A percentile compares a stretch with the other conserved stretches of the same genome.
These are phyloP conservation scores for Sisyra nigra DNA, from an alignment of 2,888 invertebrate species.

Conservation along the genomic window DNA sequence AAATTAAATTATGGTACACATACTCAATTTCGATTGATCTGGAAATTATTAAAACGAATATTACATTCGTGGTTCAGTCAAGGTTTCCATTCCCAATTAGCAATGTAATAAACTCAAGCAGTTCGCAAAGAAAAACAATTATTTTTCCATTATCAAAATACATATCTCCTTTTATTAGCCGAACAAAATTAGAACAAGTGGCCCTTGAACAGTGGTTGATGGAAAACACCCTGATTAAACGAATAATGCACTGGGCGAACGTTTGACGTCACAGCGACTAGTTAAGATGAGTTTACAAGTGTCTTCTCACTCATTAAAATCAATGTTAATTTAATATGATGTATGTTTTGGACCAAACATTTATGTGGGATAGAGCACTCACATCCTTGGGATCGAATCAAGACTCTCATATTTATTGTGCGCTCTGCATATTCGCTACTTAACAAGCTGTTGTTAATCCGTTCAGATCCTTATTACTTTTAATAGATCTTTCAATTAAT, in stretches of 20 bases:
- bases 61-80: no score
- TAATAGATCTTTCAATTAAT: no score
- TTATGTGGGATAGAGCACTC: not conserved
- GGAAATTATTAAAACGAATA: no score
- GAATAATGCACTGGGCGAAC: conserved; percentile 1
- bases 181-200: no score
- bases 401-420: not conserved
- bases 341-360: not conserved
- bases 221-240: not conserved
- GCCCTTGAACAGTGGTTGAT: no score
- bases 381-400: conserved; percentile 2
- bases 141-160: no score
- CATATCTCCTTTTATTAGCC: no score
- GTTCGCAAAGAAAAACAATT: no score
- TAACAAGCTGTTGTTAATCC: not conserved
- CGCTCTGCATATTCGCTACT: not conserved
- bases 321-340: conserved; percentile 6
- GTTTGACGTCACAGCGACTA: conserved; percentile 6
- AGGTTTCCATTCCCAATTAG: no score
- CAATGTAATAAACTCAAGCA: no score
- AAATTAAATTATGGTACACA: no score
- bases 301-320: conserved; percentile 6
- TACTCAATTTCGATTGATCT: no score
- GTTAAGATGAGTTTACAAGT: conserved; percentile 5
- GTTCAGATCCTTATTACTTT: not conserved